These are phyloP conservation scores for Ochlodes sylvanus DNA, from an alignment of 2,888 invertebrate species.

Conservation along the genomic window DNA sequence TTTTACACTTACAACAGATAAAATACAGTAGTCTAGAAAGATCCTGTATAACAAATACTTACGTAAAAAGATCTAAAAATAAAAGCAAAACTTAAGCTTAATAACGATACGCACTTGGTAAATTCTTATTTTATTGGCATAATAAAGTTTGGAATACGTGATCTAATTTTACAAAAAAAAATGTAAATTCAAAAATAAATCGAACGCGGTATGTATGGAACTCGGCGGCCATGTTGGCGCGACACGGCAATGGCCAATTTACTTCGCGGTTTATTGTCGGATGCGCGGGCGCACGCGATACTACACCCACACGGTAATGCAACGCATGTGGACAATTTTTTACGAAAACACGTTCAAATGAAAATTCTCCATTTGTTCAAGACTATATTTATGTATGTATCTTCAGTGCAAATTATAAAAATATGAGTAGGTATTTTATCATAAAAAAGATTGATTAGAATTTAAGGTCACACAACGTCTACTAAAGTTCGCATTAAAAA, in stretches of 20 bases:
- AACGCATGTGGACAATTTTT: constrained; percentile 21
- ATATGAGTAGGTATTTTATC: no score
- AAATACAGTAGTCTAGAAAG: no score
- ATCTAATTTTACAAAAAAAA: constrained; percentile 6
- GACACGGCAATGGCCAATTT: constrained; percentile 47
- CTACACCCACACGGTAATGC: constrained; percentile 36
- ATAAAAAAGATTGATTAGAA: no score
- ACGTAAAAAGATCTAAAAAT: no score
- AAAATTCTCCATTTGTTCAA: not conserved
- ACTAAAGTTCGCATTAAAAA: no score
- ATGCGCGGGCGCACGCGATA: constrained; percentile 41
- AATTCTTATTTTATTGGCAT: constrained; percentile 5
- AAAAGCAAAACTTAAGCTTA: not conserved
- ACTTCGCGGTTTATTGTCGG: constrained; percentile 52
- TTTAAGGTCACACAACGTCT: no score
- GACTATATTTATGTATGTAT: no score
- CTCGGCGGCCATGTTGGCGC: constrained; percentile 43
- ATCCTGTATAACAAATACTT: no score
- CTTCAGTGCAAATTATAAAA: no score
- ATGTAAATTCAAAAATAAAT: constrained; percentile 19
- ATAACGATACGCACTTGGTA: not conserved
- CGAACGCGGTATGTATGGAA: constrained; percentile 26
- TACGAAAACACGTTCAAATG: not conserved
- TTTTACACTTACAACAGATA: no score
- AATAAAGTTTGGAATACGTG: constrained; percentile 7